These are phyloP conservation scores for Crocallis elinguaria DNA, from an alignment of 2,888 invertebrate species.

Conservation along the genomic window DNA sequence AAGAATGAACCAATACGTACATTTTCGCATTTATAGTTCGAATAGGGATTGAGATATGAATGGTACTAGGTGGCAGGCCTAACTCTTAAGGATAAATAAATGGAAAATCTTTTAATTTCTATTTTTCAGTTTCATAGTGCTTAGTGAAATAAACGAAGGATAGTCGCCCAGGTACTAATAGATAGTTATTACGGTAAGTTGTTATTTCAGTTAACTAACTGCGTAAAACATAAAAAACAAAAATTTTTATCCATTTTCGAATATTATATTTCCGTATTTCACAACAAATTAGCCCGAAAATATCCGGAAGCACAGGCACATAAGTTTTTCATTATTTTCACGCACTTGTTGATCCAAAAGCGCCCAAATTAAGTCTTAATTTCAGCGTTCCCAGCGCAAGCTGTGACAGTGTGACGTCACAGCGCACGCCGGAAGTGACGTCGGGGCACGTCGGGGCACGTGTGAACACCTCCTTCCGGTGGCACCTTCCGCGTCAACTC, in stretches of 20 bases:
- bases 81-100: too few relatives aligned
- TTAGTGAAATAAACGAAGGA: too few relatives aligned
- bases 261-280: neutral
- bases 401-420: constrained; percentile 27
- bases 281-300: neutral
- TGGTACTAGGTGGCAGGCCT: too few relatives aligned
- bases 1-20: too few relatives aligned
- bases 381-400: constrained; percentile 10
- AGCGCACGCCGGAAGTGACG: constrained; percentile 29
- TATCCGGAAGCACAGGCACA: neutral
- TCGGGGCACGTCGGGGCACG: constrained; percentile 28
- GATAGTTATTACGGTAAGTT: too few relatives aligned
- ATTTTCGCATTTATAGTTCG: too few relatives aligned
- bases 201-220: too few relatives aligned
- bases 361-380: constrained; percentile 24
- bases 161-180: too few relatives aligned
- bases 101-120: too few relatives aligned
- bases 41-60: too few relatives aligned
- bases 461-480: constrained; percentile 37
- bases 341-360: constrained; percentile 25
- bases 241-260: neutral
- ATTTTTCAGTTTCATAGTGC: too few relatives aligned
- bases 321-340: constrained; percentile 16
- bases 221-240: too few relatives aligned
- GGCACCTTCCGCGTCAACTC: constrained; percentile 28